These are phyloP conservation scores for Drosophila pseudotalamancana DNA, from an alignment of 2,888 invertebrate genomes.

Conservation along the genomic window DNA sequence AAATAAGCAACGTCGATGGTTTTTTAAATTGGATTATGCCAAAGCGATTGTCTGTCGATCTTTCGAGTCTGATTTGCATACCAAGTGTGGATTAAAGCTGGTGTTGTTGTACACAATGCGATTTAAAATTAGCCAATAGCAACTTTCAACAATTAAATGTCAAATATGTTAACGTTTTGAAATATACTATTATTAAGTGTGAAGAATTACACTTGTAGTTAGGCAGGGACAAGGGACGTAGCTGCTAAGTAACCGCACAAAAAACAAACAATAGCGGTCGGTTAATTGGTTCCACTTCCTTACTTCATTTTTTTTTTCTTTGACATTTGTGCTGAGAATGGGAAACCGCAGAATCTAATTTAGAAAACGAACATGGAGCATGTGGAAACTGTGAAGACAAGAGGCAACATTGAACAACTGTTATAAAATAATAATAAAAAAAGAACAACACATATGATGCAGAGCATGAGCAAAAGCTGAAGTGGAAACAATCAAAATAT, in stretches of 20 bases:
- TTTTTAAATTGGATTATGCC: constrained; percentile 74
- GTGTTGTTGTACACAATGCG: constrained; percentile 20
- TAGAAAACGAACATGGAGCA: constrained; percentile 58
- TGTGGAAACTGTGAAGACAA: constrained; percentile 48
- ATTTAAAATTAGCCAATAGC: constrained; percentile 46
- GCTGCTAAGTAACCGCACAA: constrained; percentile 47
- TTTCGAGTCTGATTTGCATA: constrained; percentile 56
- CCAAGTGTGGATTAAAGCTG: constrained; percentile 34
- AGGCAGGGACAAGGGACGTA: background rate
- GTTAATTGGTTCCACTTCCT: constrained; percentile 38
- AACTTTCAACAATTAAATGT: constrained; percentile 35
- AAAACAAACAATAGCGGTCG: constrained; percentile 36
- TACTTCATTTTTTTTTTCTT: background rate
- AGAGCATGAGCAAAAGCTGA: constrained; percentile 8
- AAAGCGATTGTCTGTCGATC: constrained; percentile 32
- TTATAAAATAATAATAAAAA: constrained; percentile 50
- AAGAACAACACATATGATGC: constrained; percentile 3
- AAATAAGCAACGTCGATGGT: constrained; percentile 39
- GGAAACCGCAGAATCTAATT: constrained; percentile 74
- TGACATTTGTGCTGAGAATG: constrained; percentile 23
- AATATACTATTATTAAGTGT: constrained; percentile 40
- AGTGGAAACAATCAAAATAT: constrained; percentile 60
- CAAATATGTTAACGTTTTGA: constrained; percentile 62
- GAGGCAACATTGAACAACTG: constrained; percentile 38
- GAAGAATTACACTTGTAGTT: no score